Evolutionary conservation across 2,113 vertebrate genomes (phyloP).

Genomic region (Salminus brasiliensis): DNA sequence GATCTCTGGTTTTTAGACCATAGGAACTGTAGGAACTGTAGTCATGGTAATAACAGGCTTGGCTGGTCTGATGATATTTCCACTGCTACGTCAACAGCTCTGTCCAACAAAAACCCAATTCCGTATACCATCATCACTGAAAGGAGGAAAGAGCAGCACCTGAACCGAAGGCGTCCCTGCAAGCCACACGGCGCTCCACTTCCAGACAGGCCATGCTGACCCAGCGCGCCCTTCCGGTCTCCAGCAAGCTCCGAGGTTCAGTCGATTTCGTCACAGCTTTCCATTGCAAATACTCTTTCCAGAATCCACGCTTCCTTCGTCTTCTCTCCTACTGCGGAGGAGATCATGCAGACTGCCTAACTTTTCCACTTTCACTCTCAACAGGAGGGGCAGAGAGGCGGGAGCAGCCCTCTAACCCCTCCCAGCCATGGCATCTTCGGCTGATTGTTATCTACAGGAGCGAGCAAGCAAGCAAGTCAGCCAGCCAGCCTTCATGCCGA

Average conservation of each 20-base stretch:
- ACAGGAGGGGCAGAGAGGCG: slow-evolving; percentile 21
- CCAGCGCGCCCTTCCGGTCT: neutral
- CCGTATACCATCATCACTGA: too few relatives aligned
- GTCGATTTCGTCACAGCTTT: slow-evolving; percentile 7
- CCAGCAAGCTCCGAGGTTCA: neutral
- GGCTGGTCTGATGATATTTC: too few relatives aligned
- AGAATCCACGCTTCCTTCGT: slow-evolving; percentile 1
- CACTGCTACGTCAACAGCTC: too few relatives aligned
- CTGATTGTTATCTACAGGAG: neutral
- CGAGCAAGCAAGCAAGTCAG: too few relatives aligned
- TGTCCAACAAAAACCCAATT: too few relatives aligned
- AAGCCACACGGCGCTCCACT: slow-evolving; percentile 50
- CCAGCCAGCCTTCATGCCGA: neutral
- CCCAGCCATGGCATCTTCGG: slow-evolving; percentile 4
- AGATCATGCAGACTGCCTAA: neutral
- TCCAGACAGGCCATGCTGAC: slow-evolving; percentile 59
- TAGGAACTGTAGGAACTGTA: too few relatives aligned
- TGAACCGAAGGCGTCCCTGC: slow-evolving; percentile 57
- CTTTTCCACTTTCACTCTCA: neutral
- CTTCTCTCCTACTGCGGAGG: slow-evolving; percentile 19
- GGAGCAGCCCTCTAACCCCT: slow-evolving; percentile 27
- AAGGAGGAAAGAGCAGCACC: slow-evolving; percentile 57
- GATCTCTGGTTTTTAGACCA: too few relatives aligned
- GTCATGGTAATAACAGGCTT: too few relatives aligned
- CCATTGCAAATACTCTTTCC: slow-evolving; percentile 17